A percentile compares a stretch with the other conserved stretches of the same genome.
Evolutionary conservation across 2,113 vertebrate species (phyloP).

Genomic region (Salvelinus namaycush): DNA sequence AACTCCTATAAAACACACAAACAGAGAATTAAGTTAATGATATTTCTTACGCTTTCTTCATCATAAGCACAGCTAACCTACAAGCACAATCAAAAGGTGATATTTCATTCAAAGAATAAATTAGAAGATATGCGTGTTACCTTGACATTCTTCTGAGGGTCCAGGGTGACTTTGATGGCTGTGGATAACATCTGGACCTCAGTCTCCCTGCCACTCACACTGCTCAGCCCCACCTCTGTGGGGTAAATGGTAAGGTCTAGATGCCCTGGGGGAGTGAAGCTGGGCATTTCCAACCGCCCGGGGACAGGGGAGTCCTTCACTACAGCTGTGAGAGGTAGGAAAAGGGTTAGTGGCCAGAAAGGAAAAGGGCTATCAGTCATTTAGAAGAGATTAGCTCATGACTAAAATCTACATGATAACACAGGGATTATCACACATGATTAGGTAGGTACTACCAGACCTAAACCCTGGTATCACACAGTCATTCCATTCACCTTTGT

Average conservation of each 20-base stretch:
- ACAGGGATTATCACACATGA: too few species aligned
- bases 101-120: too few species aligned
- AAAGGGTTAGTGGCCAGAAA: neutral
- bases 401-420: too few species aligned
- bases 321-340: conserved; percentile 63
- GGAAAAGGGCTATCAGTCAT: neutral
- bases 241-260: conserved; percentile 85
- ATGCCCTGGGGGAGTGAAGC: conserved; percentile 74
- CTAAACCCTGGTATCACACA: too few species aligned
- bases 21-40: too few species aligned
- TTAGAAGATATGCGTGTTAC: conserved; percentile 48
- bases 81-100: neutral
- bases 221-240: conserved; percentile 82
- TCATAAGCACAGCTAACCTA: neutral
- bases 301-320: conserved; percentile 78
- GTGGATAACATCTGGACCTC: conserved; percentile 83
- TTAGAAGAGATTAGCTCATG: neutral
- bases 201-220: conserved; percentile 70
- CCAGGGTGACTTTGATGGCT: conserved; percentile 86
- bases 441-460: too few species aligned
- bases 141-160: conserved; percentile 85
- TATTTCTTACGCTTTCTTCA: neutral
- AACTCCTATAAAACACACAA: conserved; percentile 77
- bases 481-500: conserved; percentile 74
- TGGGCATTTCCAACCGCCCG: conserved; percentile 78